phyloP scores from a whole-genome alignment of 1,140 invertebrate species.

The Caerostris darwini region DNA sequence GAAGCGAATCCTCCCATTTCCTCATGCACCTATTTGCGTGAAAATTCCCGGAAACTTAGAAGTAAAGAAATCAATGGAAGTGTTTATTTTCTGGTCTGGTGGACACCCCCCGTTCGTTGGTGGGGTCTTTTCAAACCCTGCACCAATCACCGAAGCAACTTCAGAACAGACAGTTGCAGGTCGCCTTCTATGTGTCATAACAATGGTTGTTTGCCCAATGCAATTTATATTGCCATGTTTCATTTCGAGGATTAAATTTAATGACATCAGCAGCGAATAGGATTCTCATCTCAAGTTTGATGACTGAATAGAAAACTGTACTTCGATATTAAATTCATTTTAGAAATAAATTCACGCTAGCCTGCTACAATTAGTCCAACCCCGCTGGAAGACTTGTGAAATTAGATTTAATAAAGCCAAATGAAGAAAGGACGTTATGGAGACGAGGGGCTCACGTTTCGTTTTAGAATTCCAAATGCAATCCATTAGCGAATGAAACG shows the following conservation, averaged over 20 bases:
- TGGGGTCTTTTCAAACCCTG: background rate
- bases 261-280: background rate
- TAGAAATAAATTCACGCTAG: conserved; percentile 11
- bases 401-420: conserved; percentile 42
- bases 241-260: conserved; percentile 42
- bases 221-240: conserved; percentile 39
- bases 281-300: background rate
- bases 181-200: background rate
- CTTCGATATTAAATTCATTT: conserved; percentile 42
- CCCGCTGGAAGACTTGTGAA: background rate
- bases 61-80: conserved; percentile 27
- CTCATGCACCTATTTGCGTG: background rate
- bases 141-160: background rate
- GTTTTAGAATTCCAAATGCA: conserved; percentile 38
- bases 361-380: background rate
- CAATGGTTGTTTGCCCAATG: background rate
- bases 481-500: background rate
- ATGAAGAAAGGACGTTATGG: background rate
- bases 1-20: background rate
- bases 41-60: background rate
- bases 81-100: conserved; percentile 28
- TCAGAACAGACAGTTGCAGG: background rate
- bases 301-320: background rate
- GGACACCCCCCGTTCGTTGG: background rate
- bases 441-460: background rate